Evolutionary conservation across 2,888 invertebrate species (phyloP).

Genomic region (Dryobota labecula): DNA sequence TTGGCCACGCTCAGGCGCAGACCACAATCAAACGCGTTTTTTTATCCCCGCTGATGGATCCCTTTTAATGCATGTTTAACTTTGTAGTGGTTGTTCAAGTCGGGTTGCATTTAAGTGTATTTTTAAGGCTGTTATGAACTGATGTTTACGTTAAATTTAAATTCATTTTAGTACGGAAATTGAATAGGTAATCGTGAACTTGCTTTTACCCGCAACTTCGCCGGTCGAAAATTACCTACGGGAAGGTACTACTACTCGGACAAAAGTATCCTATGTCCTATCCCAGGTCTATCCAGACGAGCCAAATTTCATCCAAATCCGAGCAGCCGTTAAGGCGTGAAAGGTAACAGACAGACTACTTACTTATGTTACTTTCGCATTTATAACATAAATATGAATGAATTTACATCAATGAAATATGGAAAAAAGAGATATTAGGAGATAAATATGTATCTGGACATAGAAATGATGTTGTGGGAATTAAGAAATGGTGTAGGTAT

Average conservation of each 20-base stretch:
- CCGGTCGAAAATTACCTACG: background rate
- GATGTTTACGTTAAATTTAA: background rate
- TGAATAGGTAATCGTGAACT: background rate
- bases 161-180: background rate
- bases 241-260: background rate
- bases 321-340: background rate
- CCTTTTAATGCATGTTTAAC: conserved; percentile 54
- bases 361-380: background rate
- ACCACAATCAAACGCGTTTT: conserved; percentile 77
- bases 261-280: background rate
- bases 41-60: conserved; percentile 56
- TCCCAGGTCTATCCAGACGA: background rate
- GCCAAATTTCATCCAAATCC: background rate
- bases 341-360: background rate
- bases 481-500: background rate
- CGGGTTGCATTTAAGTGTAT: conserved; percentile 11
- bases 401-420: background rate
- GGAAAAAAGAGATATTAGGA: background rate
- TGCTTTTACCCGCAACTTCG: background rate
- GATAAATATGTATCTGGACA: background rate
- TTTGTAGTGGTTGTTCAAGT: conserved; percentile 27
- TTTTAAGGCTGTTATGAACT: background rate
- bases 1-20: conserved; percentile 80
- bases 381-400: background rate
- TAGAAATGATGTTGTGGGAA: background rate